These are phyloP conservation scores for Vicugna pacos DNA, from an alignment of 2,113 vertebrate genomes.

Conservation along the genomic window DNA sequence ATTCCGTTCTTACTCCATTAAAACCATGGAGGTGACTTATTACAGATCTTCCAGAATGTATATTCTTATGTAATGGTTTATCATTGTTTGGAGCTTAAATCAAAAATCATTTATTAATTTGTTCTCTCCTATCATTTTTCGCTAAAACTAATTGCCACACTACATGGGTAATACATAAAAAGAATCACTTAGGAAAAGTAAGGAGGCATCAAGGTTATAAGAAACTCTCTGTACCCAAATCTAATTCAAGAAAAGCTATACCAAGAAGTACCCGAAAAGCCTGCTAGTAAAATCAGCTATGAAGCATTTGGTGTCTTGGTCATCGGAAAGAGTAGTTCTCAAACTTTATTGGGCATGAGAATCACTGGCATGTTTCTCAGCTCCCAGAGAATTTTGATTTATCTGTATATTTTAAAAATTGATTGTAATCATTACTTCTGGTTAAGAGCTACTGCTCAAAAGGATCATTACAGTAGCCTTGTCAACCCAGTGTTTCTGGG, in stretches of 20 bases:
- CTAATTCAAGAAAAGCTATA: not conserved
- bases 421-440: not conserved
- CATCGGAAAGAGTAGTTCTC: not conserved
- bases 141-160: not conserved
- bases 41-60: not conserved
- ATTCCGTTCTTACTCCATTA: not conserved
- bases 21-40: not conserved
- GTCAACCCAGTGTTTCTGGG: no score
- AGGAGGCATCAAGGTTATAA: not conserved
- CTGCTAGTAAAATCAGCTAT: not conserved
- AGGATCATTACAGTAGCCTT: not conserved
- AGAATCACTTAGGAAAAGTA: not conserved
- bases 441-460: not conserved
- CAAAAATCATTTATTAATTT: not conserved
- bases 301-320: not conserved
- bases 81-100: slow-evolving; percentile 29
- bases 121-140: not conserved
- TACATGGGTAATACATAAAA: not conserved
- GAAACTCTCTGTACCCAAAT: not conserved
- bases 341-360: not conserved
- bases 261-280: not conserved
- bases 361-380: not conserved
- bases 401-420: not conserved
- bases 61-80: not conserved
- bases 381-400: not conserved